A percentile compares a stretch with the other conserved stretches of the same genome.
Conservation (phyloP, 2,888 invertebrate species). For the Aricia artaxerxes region DNA sequence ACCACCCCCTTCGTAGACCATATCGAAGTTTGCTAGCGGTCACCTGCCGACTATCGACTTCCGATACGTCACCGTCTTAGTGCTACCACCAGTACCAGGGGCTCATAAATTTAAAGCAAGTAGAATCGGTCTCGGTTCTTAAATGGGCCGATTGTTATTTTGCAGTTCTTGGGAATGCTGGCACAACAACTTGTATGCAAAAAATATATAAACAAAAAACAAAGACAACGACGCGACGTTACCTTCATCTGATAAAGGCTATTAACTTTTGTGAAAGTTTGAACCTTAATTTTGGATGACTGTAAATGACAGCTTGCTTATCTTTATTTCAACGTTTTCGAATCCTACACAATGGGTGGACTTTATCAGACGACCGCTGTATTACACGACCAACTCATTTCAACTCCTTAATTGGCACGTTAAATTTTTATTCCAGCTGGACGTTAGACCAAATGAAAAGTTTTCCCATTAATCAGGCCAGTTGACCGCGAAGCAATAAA, state of each 20-base stretch:
- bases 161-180: no score
- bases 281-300: no score
- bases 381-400: not conserved
- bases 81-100: slow-evolving; percentile 33
- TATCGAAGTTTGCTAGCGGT: no score
- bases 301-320: no score
- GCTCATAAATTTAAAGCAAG: slow-evolving; percentile 41
- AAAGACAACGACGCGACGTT: no score
- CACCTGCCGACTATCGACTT: not conserved
- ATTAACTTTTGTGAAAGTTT: no score
- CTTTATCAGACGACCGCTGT: not conserved
- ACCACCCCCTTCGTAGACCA: no score
- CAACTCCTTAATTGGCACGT: slow-evolving; percentile 1
- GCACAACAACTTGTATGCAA: no score
- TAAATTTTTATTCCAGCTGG: slow-evolving; percentile 20
- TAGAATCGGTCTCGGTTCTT: slow-evolving; percentile 47
- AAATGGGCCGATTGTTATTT: slow-evolving; percentile 52
- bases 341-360: not conserved
- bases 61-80: not conserved
- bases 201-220: no score
- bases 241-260: no score
- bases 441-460: slow-evolving; percentile 33
- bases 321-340: not conserved
- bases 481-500: slow-evolving; percentile 37
- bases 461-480: slow-evolving; percentile 38